phyloP scores from a whole-genome alignment of 2,888 invertebrate species.

The Chrysomela aeneicollis region DNA sequence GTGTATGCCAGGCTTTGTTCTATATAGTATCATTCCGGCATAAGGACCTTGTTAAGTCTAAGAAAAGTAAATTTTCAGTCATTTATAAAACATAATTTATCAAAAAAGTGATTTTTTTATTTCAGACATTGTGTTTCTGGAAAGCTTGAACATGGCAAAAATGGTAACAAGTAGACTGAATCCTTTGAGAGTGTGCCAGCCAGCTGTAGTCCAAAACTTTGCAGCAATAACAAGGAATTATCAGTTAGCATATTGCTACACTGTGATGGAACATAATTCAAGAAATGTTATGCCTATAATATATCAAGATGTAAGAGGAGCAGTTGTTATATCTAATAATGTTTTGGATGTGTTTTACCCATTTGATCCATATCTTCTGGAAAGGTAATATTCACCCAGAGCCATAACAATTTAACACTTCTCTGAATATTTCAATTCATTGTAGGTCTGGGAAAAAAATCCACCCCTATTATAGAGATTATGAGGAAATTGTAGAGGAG shows the following conservation, averaged over 20 bases:
- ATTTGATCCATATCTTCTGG: constrained; percentile 86
- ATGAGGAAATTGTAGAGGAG: constrained; percentile 59
- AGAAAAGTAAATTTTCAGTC: constrained; percentile 84
- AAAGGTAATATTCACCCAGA: constrained; percentile 62
- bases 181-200: constrained; percentile 84
- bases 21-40: constrained; percentile 92
- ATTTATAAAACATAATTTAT: constrained; percentile 42
- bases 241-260: constrained; percentile 92
- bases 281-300: constrained; percentile 69
- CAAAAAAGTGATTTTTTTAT: constrained; percentile 40
- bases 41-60: constrained; percentile 78
- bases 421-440: too few species aligned
- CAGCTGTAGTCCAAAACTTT: constrained; percentile 80
- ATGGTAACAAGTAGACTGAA: constrained; percentile 88
- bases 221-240: constrained; percentile 82
- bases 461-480: constrained; percentile 64
- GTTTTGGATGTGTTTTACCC: constrained; percentile 78
- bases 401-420: background rate
- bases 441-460: constrained; percentile 52
- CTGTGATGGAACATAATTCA: constrained; percentile 85
- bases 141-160: constrained; percentile 83
- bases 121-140: constrained; percentile 80
- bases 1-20: constrained; percentile 91
- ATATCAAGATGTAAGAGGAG: constrained; percentile 63
- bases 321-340: constrained; percentile 56